Percentiles rank a stretch among this genome's conserved stretches.
phyloP scores from a whole-genome alignment of 2,888 invertebrate genomes.

The Drosophila borealis region DNA sequence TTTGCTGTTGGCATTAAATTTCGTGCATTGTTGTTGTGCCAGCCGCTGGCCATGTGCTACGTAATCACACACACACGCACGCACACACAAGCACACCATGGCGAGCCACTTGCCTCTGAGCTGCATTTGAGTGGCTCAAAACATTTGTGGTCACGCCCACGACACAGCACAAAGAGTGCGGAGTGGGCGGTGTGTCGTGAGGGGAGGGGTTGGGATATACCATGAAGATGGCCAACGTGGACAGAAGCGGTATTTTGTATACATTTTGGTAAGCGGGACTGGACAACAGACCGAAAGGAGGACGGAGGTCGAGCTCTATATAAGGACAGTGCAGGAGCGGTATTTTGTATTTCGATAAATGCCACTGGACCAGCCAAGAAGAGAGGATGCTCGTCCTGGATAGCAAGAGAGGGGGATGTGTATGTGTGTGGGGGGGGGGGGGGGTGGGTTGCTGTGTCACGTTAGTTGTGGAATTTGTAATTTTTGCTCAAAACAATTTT shows the following conservation, averaged over 20 bases:
- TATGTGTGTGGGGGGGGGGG: not conserved
- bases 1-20: constrained; percentile 81
- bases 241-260: constrained; percentile 45
- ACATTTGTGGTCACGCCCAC: constrained; percentile 74
- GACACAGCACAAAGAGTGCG: constrained; percentile 2
- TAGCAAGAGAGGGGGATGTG: not conserved
- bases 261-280: constrained; percentile 10
- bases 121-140: constrained; percentile 80
- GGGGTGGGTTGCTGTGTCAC: constrained; percentile 35
- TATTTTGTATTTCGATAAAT: constrained; percentile 44
- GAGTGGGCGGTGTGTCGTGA: not conserved
- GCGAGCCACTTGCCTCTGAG: constrained; percentile 51
- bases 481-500: constrained; percentile 70
- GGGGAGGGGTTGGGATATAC: not conserved
- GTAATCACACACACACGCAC: constrained; percentile 37
- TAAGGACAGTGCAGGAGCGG: constrained; percentile 31
- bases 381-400: not conserved
- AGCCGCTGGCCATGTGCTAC: constrained; percentile 56
- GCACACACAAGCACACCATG: constrained; percentile 19
- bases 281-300: not conserved
- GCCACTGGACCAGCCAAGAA: constrained; percentile 40
- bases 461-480: constrained; percentile 70
- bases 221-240: constrained; percentile 33
- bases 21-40: constrained; percentile 66
- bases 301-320: not conserved